Base-by-base conservation (phyloP, 2,797 vertebrate species). In the Naso thynnoides region DNA sequence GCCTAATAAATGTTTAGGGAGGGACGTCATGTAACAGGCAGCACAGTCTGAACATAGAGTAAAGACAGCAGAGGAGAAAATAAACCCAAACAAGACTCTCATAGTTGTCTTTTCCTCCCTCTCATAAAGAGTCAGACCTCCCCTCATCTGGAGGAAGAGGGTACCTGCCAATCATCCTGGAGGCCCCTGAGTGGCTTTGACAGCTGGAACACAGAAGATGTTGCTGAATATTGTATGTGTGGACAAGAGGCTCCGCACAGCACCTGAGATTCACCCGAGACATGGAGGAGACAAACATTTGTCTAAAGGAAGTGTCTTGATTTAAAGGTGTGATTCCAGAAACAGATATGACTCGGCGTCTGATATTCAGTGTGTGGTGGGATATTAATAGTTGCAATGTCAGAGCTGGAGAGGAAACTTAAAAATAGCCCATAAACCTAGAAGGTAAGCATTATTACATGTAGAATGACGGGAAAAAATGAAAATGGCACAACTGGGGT, bases 141-240 rank as follows among this genome's bases (percentile, higher is more conserved):
- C 81, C 73, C 81, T 84, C 73, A 83, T 83, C 84, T 89, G 83
- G 53, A 81, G 79, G 74, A 90, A 80, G 73, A 84, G 56, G 76
- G 89, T 81, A 91, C 85, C 85, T 93, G 86, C 83, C 90, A 92
- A 89, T 93, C 93, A 92, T 77, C 66, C 44, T 38, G 33, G 84
- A 38, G 72, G 86, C 64, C 76, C 83, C 59, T 84, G 63, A 70
- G 80, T 80, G 55, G 47, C 76, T 84, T 63, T 81, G 79, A 89
- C 70, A 86, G 86, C 82, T 78, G 68, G 58, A 78, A 60, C 63
- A 68, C 23, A 60, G 47, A 58, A 58, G 62, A 71, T 63, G 59
- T 77, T 57, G 36, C 48, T 48, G 54, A 75, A 73, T 42, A 56
- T 60, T 69, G 68, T 58, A 64, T 63, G 70, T 63, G 47, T 59